These are phyloP conservation scores for Bos javanicus DNA, from an alignment of 2,113 vertebrate species.

Conservation along the genomic window DNA sequence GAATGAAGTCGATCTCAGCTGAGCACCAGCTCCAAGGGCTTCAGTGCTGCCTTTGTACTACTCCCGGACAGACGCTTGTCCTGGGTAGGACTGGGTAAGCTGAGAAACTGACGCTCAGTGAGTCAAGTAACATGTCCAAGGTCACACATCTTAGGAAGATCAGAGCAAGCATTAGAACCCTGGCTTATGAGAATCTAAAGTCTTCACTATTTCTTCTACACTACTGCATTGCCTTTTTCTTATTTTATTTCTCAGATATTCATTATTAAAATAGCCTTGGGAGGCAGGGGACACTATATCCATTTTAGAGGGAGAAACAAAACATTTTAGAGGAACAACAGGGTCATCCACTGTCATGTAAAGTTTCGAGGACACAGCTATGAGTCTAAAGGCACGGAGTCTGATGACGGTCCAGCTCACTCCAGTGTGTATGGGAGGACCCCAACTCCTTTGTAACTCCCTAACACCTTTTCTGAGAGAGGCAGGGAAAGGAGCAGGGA, in stretches of 20 bases:
- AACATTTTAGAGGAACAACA: neutral
- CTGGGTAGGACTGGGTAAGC: neutral
- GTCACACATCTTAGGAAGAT: neutral
- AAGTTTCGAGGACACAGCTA: neutral
- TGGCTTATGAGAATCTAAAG: neutral
- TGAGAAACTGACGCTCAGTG: neutral
- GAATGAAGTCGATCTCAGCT: neutral
- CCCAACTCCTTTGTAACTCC: neutral
- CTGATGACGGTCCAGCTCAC: neutral
- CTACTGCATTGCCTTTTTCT: neutral
- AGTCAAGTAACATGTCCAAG: neutral
- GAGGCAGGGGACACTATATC: neutral
- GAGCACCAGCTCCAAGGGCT: neutral
- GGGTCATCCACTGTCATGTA: neutral
- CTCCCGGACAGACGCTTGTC: neutral
- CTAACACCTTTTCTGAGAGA: neutral
- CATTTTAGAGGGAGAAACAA: neutral
- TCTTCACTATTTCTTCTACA: neutral
- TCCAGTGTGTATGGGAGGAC: neutral
- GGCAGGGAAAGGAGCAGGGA: neutral
- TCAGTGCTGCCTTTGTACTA: too few relatives aligned
- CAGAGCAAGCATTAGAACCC: neutral
- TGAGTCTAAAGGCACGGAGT: neutral
- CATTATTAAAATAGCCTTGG: neutral
- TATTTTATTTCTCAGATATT: neutral